phyloP scores from a whole-genome alignment of 2,797 vertebrate species.

The Lerista edwardsae region DNA sequence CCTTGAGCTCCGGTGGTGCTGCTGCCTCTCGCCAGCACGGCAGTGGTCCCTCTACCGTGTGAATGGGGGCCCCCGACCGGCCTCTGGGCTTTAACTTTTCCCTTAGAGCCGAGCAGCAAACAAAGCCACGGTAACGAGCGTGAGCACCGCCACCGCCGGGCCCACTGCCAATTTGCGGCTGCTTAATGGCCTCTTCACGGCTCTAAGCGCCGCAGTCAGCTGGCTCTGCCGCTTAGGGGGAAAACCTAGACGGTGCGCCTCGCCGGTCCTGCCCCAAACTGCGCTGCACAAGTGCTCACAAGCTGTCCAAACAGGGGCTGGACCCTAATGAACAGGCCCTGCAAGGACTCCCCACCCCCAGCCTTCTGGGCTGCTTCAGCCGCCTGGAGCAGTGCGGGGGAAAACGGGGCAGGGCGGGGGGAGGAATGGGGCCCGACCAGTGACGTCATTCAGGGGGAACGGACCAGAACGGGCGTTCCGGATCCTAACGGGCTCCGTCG shows the following conservation, averaged over 20 bases:
- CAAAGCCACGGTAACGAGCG: background rate
- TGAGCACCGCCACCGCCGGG: slow-evolving; percentile 7
- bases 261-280: slow-evolving; percentile 8
- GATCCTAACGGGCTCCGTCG: too few species aligned
- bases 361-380: slow-evolving; percentile 37
- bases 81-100: fast-evolving
- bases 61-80: background rate
- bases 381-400: slow-evolving; percentile 33
- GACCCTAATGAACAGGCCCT: slow-evolving; percentile 71
- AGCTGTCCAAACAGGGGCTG: slow-evolving; percentile 59
- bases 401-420: slow-evolving; percentile 19
- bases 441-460: too few species aligned
- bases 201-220: slow-evolving; percentile 22
- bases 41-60: background rate
- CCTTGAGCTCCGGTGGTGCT: too few species aligned
- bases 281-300: slow-evolving; percentile 59
- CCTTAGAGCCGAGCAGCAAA: slow-evolving; percentile 27
- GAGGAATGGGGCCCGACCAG: too few species aligned
- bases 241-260: background rate
- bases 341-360: slow-evolving; percentile 34
- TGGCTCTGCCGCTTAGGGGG: slow-evolving; percentile 40
- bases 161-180: background rate
- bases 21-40: background rate
- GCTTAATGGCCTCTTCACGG: slow-evolving; percentile 38
- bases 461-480: too few species aligned